Conservation (phyloP, 2,113 vertebrate genomes). For the Zingel zingel region DNA sequence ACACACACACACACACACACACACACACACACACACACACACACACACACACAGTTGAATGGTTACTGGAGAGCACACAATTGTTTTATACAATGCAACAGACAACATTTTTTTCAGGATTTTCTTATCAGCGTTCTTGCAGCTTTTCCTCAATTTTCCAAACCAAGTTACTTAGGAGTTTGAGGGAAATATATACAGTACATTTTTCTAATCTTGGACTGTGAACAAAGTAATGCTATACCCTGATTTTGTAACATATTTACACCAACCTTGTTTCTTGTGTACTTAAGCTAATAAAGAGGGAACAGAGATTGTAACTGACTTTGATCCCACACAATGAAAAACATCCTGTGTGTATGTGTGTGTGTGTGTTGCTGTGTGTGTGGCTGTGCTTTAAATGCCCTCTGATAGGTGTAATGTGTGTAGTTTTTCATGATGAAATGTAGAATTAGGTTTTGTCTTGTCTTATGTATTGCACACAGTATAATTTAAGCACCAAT, state of each 20-base stretch:
- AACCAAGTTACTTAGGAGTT: background rate
- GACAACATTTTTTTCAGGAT: conserved; percentile 32
- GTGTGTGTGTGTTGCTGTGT: too few relatives aligned
- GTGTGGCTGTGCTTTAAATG: too few relatives aligned
- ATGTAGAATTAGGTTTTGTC: background rate
- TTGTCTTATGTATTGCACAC: background rate
- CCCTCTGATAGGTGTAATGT: too few relatives aligned
- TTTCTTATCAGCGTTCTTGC: conserved; percentile 48
- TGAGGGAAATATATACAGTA: background rate
- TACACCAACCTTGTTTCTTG: background rate
- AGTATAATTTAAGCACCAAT: background rate
- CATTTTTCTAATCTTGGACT: background rate
- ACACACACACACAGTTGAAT: conserved; percentile 6
- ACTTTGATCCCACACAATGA: background rate
- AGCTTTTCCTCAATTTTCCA: conserved; percentile 33
- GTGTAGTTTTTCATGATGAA: too few relatives aligned
- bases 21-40: conserved; percentile 9
- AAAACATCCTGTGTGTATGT: background rate
- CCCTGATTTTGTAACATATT: background rate
- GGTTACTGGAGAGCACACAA: conserved; percentile 24
- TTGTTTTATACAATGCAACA: conserved; percentile 39
- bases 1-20: background rate
- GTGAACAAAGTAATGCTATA: background rate
- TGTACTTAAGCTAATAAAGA: background rate
- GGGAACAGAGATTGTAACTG: background rate